These are phyloP conservation scores for Nyctereutes procyonoides DNA, from an alignment of 2,113 vertebrate species.

Conservation along the genomic window DNA sequence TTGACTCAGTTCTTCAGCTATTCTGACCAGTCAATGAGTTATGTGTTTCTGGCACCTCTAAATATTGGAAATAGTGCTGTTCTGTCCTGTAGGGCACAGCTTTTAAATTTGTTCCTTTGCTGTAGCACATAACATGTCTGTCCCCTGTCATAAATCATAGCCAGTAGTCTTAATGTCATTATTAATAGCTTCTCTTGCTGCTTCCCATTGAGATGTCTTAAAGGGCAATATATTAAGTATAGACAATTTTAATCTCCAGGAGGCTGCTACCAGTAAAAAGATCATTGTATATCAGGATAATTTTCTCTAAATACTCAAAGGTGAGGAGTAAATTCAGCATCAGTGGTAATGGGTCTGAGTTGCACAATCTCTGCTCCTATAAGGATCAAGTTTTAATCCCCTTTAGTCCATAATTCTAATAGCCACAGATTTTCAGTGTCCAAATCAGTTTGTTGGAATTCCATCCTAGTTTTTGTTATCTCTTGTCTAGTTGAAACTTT, in stretches of 20 bases:
- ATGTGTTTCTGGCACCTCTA: background rate
- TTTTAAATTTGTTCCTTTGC: background rate
- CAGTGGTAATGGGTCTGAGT: background rate
- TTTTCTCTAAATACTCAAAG: background rate
- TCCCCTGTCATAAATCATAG: background rate
- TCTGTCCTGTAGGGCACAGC: background rate
- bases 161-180: background rate
- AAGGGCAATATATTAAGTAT: background rate
- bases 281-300: background rate
- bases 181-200: background rate
- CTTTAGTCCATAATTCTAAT: background rate
- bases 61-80: background rate
- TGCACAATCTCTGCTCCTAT: background rate
- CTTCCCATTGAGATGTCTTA: background rate
- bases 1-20: background rate
- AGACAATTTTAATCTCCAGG: background rate
- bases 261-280: background rate
- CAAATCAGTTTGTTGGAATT: background rate
- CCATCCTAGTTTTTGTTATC: background rate
- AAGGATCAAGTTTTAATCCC: background rate
- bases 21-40: background rate
- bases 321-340: background rate
- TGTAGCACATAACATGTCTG: background rate
- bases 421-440: background rate
- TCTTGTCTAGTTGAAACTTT: background rate